Base-by-base conservation (phyloP, 2,113 vertebrate genomes). In the Cyprinodon variegatus region DNA sequence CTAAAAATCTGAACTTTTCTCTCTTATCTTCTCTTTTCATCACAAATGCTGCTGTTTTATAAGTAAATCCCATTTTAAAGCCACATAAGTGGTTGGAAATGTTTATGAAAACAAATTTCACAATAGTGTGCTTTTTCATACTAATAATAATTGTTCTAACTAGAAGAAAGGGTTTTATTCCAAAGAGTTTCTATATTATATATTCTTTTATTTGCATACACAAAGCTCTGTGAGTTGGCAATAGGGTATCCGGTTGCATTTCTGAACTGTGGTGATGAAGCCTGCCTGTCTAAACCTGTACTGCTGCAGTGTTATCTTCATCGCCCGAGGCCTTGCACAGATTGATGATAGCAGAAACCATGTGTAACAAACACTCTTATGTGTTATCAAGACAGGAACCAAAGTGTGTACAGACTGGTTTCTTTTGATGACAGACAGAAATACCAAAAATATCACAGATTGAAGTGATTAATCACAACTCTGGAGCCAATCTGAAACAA, bases 261-360 rank as follows among this genome's bases (percentile, higher is more conserved):
- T 67, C 10, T 63, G 65, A 61, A 69, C 17, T 70, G 17, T 40
- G 78, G 60, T 40, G 14, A 10, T 72, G 59, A 12, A 15, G 53
- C 14, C 48, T 40, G 37, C 68, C 68, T 77, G 79, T 69, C 73
- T 77, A 61, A 83, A 80, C 77, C 69, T 80, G 72, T 17, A 72
- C 22, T 69, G 38, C 79, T 74, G 73, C 76, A 86, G 65, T 67
- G 38, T 62, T 70, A 62, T 86, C 63, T 80, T 82, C 67, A 39
- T 17, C 68, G 12, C 82, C 71, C 61, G 20, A 69, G 53, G 80
- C 40, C 41, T 3, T 45, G 41, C 39, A 78, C 59, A 85, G 76
- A 84, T 88, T n/a, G 70, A n/a, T 17, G 57, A 83, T 57, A 74
- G n/a, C n/a, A 68, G 70, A 37, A 74, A 74, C 39, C 14, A 67